Percentiles rank a stretch among this genome's conserved stretches.
Conservation (phyloP, 2,113 vertebrate species). For the Festucalex cinctus region DNA sequence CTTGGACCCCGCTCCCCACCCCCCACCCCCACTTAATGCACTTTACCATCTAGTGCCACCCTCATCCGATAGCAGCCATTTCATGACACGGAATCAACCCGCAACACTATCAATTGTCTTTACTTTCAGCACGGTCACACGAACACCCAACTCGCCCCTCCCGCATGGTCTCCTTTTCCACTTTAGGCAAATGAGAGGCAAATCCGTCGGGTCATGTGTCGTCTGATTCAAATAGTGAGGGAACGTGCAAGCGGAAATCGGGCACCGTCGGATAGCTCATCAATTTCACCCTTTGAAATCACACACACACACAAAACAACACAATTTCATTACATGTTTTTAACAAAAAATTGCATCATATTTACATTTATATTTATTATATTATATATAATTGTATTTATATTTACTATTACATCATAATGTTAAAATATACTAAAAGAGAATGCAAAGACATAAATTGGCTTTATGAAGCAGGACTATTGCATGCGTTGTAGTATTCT, state of each 20-base stretch:
- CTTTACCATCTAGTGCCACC: slow-evolving; percentile 37
- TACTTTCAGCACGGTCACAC: slow-evolving; percentile 7
- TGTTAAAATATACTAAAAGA: not conserved
- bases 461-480: not conserved
- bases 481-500: no score
- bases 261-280: no score
- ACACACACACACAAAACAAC: no score
- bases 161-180: slow-evolving; percentile 43
- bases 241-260: slow-evolving; percentile 38
- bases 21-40: slow-evolving; percentile 40
- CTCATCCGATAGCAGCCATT: slow-evolving; percentile 32
- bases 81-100: slow-evolving; percentile 51
- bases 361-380: no score
- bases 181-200: slow-evolving; percentile 78
- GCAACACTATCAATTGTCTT: slow-evolving; percentile 1
- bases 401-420: no score
- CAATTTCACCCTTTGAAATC: no score
- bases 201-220: slow-evolving; percentile 70
- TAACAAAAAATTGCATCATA: no score
- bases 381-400: no score
- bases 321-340: no score
- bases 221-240: slow-evolving; percentile 62
- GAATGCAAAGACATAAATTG: not conserved
- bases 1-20: slow-evolving; percentile 1
- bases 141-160: slow-evolving; percentile 43